Percentiles rank a stretch among this genome's conserved stretches.
Evolutionary conservation across 2,113 vertebrate species (phyloP).

Genomic region (Nothobranchius furzeri): DNA sequence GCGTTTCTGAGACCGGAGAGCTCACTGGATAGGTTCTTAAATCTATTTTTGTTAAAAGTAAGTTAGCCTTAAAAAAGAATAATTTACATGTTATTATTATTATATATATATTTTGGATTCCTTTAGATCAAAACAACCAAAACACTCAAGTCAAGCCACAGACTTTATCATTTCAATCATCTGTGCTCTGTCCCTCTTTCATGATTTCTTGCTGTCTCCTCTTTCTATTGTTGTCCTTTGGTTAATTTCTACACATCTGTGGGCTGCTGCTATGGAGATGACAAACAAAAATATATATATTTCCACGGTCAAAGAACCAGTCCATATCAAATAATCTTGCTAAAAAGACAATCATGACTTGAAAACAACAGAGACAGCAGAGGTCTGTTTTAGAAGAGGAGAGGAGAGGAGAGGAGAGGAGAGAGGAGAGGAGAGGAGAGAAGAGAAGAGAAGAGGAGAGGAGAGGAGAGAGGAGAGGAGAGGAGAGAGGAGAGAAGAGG

Average conservation of each 20-base stretch:
- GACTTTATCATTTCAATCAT: conserved; percentile 26
- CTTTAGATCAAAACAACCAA: conserved; percentile 15
- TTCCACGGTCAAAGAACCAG: not conserved
- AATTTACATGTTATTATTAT: conserved; percentile 16
- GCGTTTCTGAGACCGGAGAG: conserved; percentile 18
- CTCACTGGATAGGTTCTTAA: conserved; percentile 32
- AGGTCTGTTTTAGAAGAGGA: too few relatives aligned
- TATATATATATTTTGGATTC: conserved; percentile 2
- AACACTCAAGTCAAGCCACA: conserved; percentile 6
- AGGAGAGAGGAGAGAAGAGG: too few relatives aligned
- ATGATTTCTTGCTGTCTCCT: too few relatives aligned
- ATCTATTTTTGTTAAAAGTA: conserved; percentile 31
- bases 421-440: too few relatives aligned
- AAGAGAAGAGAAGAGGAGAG: too few relatives aligned
- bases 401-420: too few relatives aligned
- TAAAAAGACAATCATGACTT: too few relatives aligned
- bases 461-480: too few relatives aligned
- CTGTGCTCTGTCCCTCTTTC: not conserved
- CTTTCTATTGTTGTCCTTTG: conserved; percentile 21
- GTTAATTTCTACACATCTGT: conserved; percentile 11
- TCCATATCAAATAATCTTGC: not conserved
- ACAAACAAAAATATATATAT: not conserved
- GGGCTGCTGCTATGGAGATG: conserved; percentile 31
- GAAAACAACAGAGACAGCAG: too few relatives aligned
- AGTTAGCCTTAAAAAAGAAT: conserved; percentile 15